Percentiles rank a stretch among this genome's conserved stretches.
Evolutionary conservation across 2,797 vertebrate genomes (phyloP).

Genomic region (Centropyge bicolor): DNA sequence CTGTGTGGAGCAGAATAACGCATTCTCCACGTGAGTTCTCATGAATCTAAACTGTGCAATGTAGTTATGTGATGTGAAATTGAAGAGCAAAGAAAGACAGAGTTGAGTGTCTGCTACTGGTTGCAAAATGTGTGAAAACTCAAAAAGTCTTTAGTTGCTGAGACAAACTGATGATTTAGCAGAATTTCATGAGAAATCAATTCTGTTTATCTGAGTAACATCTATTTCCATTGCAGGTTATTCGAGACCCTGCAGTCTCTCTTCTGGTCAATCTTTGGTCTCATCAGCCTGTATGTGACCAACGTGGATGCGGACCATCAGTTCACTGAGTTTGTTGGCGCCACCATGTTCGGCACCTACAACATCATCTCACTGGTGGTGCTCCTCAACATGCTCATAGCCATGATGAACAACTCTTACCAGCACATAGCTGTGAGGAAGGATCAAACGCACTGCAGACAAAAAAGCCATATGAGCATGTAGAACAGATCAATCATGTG

Average conservation of each 20-base stretch:
- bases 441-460: neutral
- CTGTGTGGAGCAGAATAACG: constrained; percentile 97
- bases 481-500: neutral
- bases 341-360: constrained; percentile 99
- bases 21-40: constrained; percentile 96
- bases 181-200: neutral
- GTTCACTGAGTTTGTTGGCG: constrained; percentile 98
- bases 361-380: constrained; percentile 98
- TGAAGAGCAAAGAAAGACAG: constrained; percentile 1
- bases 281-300: constrained; percentile 97
- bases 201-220: neutral
- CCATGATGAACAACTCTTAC: constrained; percentile 99
- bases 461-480: neutral
- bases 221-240: constrained; percentile 83
- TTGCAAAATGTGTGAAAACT: constrained; percentile 36
- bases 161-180: constrained; percentile 30
- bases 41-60: neutral
- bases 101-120: neutral
- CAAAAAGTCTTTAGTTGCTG: constrained; percentile 9
- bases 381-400: constrained; percentile 98
- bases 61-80: constrained; percentile 37
- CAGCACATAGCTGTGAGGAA: constrained; percentile 96
- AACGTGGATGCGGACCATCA: constrained; percentile 94
- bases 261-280: constrained; percentile 99
- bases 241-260: constrained; percentile 98